Evolutionary conservation across 2,797 vertebrate genomes (phyloP), one percentile per base, ranked within the genome.

Genomic region (Lates japonicus): DNA sequence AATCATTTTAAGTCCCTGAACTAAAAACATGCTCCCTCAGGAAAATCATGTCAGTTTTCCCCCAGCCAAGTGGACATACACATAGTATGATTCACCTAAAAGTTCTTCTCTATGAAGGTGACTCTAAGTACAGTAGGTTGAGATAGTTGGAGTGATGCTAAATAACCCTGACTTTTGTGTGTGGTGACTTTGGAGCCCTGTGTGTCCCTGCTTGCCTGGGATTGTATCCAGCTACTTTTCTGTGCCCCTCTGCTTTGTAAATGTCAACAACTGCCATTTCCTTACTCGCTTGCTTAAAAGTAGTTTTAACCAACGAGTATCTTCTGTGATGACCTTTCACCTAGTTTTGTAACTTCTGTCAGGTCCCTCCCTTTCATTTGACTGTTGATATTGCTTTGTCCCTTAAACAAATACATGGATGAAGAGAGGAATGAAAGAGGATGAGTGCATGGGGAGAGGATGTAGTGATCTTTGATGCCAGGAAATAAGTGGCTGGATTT

Each of bases 81-180:
- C 14, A 29, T 54, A 46, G 6, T 22, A 5, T 14, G 44, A 35
- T 25, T 64, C 12, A 42, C 5, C 58, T 16, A 60, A 5, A 11
- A n/a, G 48, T 49, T 49, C 19, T 39, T 37, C 5, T 5, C 25
- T 29, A 13, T 35, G 41, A 17, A 46, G 29, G 57, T 68, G 61
- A 49, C 52, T 29, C 63, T 3, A 11, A 69, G 48, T 46, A 17
- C 9, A 42, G 51, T 41, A 68, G 59, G 33, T 74, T 65, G 31
- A 65, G 37, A 35, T 39, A 33, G 35, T 29, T 67, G 41, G 55
- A 61, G 25, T 1, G 16, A n/a, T 62, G 60, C 35, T 42, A 57
- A 37, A 52, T 74, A 25, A 64, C 62, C 54, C 35, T 49, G 51
- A 70, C 49, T 67, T 80, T 61, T 64, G 10, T 41, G 59, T 59